phyloP scores from a whole-genome alignment of 2,797 vertebrate species.

The Xiphorhynchus erythropygius region DNA sequence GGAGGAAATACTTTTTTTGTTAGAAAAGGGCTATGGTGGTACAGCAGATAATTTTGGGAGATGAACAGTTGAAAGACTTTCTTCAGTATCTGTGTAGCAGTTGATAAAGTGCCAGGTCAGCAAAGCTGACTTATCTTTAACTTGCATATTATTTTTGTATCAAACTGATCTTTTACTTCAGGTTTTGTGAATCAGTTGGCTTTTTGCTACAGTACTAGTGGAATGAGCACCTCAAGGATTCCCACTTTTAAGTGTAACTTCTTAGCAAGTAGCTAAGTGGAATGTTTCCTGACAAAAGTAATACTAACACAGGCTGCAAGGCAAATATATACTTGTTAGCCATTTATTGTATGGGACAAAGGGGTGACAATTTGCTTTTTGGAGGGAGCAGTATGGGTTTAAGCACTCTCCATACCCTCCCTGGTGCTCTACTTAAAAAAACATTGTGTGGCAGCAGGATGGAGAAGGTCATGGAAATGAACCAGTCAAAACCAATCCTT shows the following conservation, averaged over 20 bases:
- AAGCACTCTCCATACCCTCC: background rate
- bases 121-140: background rate
- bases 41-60: background rate
- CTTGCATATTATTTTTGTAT: background rate
- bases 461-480: background rate
- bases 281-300: background rate
- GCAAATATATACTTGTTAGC: background rate
- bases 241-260: background rate
- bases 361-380: background rate
- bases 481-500: background rate
- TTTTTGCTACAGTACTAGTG: background rate
- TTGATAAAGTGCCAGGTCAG: background rate
- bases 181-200: rapidly evolving
- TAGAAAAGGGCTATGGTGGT: rapidly evolving
- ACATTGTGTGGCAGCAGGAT: background rate
- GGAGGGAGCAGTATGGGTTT: background rate
- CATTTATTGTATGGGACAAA: background rate
- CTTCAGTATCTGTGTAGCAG: background rate
- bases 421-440: background rate
- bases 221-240: background rate
- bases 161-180: background rate
- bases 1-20: background rate
- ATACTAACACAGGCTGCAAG: background rate
- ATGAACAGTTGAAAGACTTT: background rate
- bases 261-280: no score